phyloP scores from a whole-genome alignment of 2,888 invertebrate genomes.

The Scelioninae gen. 1 region DNA sequence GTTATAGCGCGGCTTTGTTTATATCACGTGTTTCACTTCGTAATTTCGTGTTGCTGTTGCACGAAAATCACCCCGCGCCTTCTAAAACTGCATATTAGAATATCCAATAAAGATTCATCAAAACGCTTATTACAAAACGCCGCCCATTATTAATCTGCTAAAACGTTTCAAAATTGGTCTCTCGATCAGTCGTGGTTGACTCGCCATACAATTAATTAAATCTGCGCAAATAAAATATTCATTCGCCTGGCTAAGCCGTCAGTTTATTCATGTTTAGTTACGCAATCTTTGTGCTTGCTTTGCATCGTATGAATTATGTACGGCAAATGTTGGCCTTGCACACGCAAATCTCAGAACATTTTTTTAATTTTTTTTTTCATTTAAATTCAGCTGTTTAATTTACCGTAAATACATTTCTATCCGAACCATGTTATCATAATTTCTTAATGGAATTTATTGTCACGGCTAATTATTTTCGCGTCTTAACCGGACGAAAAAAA shows the following conservation, averaged over 20 bases:
- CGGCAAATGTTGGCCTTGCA: constrained; percentile 24
- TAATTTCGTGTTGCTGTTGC: constrained; percentile 24
- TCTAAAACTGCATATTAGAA: constrained; percentile 20
- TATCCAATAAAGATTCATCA: constrained; percentile 19
- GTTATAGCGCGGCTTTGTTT: constrained; percentile 34
- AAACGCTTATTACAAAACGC: neutral
- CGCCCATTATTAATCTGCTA: neutral
- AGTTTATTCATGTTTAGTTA: constrained; percentile 37
- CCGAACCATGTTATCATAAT: constrained; percentile 4
- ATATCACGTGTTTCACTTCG: constrained; percentile 29
- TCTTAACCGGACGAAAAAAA: constrained; percentile 28
- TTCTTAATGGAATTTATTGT: constrained; percentile 13
- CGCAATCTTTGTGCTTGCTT: constrained; percentile 21
- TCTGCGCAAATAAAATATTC: constrained; percentile 25
- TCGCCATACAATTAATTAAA: constrained; percentile 34
- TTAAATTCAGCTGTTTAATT: constrained; percentile 38
- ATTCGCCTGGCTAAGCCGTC: constrained; percentile 6
- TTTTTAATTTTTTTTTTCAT: neutral
- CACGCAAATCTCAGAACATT: constrained; percentile 15
- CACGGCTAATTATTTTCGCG: constrained; percentile 27
- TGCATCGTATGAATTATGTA: constrained; percentile 44
- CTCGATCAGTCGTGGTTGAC: constrained; percentile 15
- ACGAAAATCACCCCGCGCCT: neutral
- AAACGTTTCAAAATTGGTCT: neutral
- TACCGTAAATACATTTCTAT: constrained; percentile 32